Percentiles rank a stretch among this genome's conserved stretches.
Conservation (phyloP, 2,797 vertebrate species). For the Oreochromis grahami region DNA sequence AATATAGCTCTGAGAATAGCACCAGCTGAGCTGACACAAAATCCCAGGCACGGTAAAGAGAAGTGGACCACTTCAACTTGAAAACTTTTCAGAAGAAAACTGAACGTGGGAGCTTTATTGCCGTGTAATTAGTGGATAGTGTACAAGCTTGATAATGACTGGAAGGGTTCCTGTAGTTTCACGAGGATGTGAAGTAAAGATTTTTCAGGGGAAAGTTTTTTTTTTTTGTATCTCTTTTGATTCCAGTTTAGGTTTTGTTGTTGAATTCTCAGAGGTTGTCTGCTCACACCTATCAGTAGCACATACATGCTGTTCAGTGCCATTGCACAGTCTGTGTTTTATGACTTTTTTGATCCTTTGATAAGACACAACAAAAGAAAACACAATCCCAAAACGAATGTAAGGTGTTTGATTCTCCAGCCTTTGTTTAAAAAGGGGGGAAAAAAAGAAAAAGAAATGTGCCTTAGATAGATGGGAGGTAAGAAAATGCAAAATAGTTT, state of each 20-base stretch:
- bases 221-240: background rate
- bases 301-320: background rate
- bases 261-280: background rate
- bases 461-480: background rate
- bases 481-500: conserved; percentile 14
- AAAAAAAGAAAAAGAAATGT: background rate
- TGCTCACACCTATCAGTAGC: background rate
- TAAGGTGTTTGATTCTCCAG: conserved; percentile 22
- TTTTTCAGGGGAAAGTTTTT: background rate
- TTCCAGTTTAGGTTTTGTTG: background rate
- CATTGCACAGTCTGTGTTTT: conserved; percentile 15
- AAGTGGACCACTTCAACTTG: conserved; percentile 28
- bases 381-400: conserved; percentile 13
- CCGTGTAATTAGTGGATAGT: background rate
- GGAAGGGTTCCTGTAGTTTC: background rate
- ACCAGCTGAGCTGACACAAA: conserved; percentile 57
- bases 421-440: conserved; percentile 24
- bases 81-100: conserved; percentile 35
- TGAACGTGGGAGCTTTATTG: conserved; percentile 12
- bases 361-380: conserved; percentile 11
- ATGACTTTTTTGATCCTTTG: conserved; percentile 20
- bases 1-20: conserved; percentile 66
- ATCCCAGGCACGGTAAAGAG: conserved; percentile 32
- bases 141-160: background rate
- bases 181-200: background rate